Percentiles rank a stretch among this genome's conserved stretches.
Evolutionary conservation across 2,888 invertebrate species (phyloP).

Genomic region (Osmoderma eremita): DNA sequence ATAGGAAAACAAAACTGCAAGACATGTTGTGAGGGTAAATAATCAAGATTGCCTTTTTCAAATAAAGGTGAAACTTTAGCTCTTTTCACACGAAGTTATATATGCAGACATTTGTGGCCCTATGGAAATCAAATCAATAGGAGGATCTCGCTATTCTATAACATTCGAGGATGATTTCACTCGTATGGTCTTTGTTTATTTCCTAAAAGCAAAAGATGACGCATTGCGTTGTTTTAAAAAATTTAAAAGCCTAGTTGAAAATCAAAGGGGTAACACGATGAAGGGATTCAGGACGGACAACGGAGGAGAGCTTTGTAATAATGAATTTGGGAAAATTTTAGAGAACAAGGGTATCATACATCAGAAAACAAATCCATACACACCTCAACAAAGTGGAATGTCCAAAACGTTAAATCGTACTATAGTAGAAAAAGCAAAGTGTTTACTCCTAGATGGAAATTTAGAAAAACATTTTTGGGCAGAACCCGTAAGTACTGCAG

Average conservation of each 20-base stretch:
- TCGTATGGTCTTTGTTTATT: constrained; percentile 42
- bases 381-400: neutral
- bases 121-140: constrained; percentile 30
- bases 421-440: neutral
- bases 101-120: constrained; percentile 37
- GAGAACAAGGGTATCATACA: constrained; percentile 51
- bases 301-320: constrained; percentile 52
- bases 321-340: constrained; percentile 47
- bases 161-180: constrained; percentile 49
- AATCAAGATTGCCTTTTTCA: constrained; percentile 18
- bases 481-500: neutral
- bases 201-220: constrained; percentile 49
- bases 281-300: constrained; percentile 52
- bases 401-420: neutral
- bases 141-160: constrained; percentile 28
- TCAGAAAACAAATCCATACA: constrained; percentile 41
- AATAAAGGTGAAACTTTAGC: constrained; percentile 1
- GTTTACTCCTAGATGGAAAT: neutral
- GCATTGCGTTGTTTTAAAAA: constrained; percentile 43
- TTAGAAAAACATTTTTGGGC: neutral
- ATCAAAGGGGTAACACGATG: constrained; percentile 49
- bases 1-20: neutral
- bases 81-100: constrained; percentile 4
- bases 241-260: constrained; percentile 49
- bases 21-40: constrained; percentile 15